Base-by-base conservation (phyloP, 37 sponge, comb jelly and placozoan genomes). In the Petrosia ficiformis region DNA sequence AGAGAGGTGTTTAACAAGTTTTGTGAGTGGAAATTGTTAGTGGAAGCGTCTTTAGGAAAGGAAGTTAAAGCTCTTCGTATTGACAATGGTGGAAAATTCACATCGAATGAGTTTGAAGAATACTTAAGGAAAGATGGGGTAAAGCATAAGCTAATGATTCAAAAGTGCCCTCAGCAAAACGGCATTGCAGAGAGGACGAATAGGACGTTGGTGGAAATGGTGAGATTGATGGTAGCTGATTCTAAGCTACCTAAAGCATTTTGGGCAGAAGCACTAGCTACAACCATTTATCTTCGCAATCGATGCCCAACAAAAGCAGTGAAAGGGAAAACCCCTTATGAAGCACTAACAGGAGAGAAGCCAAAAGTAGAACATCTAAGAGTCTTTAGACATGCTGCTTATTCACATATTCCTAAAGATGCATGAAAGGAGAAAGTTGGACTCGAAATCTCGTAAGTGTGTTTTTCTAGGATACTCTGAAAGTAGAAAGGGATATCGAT, bases 261-360 rank as follows among this genome's bases (percentile, higher is more conserved):
- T 74, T 89, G 90, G 90, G 90, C 81, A 41, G 80, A 89, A 77
- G 85, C 85, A 34, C 35, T 89, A 6, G 75, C 84, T n/a, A 89
- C 75, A 74, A 84, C 83, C 24, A 70, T 74, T 21, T 88, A 82
- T 57, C 48, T 88, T 33, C 60, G 84, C 31, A 88, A 88, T 43
- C 60, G 79, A 54, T 77, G 89, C 48, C 84, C 83, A 31, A 77
- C 78, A 19, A 81, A 76, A 48, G 77, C 67, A 57, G 72, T 84
- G 54, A 57, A 69, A 28, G 73, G 76, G 4, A 81, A 70, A 82
- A 87, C 81, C 26, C 87, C 87, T 14, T 77, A 65, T 77, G 82
- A 81, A 43, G 72, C 77, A 14, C 72, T 71, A 70, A 76, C 19
- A 25, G 76, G 80, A 40, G 36, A 67, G 26, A 80, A 65, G 43